These are phyloP conservation scores for Scophthalmus maximus DNA, from an alignment of 2,113 vertebrate species.

Conservation along the genomic window DNA sequence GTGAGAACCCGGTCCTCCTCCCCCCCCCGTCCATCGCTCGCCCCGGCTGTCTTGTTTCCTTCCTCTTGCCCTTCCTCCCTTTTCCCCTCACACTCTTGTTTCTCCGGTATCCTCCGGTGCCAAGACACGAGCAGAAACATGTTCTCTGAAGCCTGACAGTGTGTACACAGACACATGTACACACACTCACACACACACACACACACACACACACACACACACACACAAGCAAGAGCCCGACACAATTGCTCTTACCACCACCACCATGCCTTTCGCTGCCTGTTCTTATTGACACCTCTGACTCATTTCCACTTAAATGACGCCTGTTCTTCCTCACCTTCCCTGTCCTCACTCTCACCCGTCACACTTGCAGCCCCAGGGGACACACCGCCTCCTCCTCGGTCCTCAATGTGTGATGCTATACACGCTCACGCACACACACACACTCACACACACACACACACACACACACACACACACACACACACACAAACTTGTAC, in stretches of 20 bases:
- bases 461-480: conserved; percentile 10
- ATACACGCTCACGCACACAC: conserved; percentile 5
- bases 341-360: conserved; percentile 64
- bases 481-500: neutral
- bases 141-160: conserved; percentile 5
- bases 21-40: accelerated
- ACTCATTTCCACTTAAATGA: conserved; percentile 65
- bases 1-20: conserved; percentile 66
- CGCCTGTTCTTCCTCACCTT: conserved; percentile 50
- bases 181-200: neutral
- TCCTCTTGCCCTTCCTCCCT: neutral
- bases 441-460: conserved; percentile 1
- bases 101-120: conserved; percentile 1
- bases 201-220: neutral
- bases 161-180: neutral
- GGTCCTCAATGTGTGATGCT: neutral
- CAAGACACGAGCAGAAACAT: conserved; percentile 25
- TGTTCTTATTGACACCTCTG: conserved; percentile 55
- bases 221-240: neutral
- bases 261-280: neutral
- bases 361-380: conserved; percentile 36
- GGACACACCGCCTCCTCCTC: neutral
- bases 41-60: neutral
- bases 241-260: neutral
- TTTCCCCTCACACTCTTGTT: neutral